A percentile compares a stretch with the other conserved stretches of the same genome.
Conservation (phyloP, 2,113 vertebrate species). For the Lophochroa leadbeateri region DNA sequence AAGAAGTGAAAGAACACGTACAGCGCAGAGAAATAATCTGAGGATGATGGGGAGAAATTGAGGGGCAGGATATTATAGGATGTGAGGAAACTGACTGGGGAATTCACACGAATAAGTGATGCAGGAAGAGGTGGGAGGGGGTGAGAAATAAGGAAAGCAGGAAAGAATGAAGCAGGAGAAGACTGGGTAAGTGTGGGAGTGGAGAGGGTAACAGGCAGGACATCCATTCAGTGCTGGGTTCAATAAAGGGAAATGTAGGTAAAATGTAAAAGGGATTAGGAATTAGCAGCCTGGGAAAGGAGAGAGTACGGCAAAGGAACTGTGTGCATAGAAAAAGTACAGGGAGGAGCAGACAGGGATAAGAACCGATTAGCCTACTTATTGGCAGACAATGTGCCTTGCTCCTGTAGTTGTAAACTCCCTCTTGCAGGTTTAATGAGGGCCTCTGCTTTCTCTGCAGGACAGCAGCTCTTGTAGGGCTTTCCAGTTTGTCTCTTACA, state of each 20-base stretch:
- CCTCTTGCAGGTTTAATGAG: neutral
- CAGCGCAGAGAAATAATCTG: neutral
- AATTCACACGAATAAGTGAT: neutral
- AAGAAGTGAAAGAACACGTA: neutral
- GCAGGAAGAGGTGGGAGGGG: neutral
- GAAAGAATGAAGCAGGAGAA: neutral
- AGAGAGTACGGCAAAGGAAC: conserved; percentile 11
- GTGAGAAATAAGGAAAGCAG: neutral
- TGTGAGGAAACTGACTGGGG: neutral
- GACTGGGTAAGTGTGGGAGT: neutral
- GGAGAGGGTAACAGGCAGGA: neutral
- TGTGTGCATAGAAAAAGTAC: neutral
- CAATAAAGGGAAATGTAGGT: neutral
- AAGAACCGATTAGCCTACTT: conserved; percentile 54
- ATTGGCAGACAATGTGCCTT: neutral
- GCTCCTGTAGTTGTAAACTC: conserved; percentile 16
- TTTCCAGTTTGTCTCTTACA: neutral
- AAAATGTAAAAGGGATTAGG: conserved; percentile 42
- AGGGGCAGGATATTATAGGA: neutral
- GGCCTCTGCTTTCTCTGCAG: neutral
- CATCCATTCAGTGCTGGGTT: neutral
- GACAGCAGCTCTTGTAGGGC: neutral
- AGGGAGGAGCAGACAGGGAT: conserved; percentile 47
- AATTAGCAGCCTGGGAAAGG: conserved; percentile 28
- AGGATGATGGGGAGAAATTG: neutral